A percentile compares a stretch with the other conserved stretches of the same genome.
These are phyloP conservation scores for Campylomormyrus numenius DNA, from an alignment of 2,113 vertebrate species.

Conservation along the genomic window DNA sequence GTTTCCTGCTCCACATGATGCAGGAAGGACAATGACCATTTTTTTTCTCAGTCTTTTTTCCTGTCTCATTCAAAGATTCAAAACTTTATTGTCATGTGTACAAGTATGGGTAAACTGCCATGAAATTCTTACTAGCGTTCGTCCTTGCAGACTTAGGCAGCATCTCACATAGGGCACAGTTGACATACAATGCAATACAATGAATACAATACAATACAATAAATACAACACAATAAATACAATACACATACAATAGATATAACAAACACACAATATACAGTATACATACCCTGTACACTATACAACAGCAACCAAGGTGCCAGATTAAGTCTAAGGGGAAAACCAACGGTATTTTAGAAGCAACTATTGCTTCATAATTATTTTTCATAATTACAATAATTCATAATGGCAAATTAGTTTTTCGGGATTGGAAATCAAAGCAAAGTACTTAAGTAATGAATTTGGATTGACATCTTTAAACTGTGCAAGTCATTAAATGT, in stretches of 20 bases:
- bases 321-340: background rate
- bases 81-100: background rate
- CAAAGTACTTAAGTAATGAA: background rate
- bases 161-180: background rate
- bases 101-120: background rate
- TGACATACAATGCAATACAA: background rate
- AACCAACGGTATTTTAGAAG: background rate
- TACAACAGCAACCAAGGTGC: background rate
- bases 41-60: background rate
- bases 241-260: background rate
- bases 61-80: background rate
- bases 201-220: background rate
- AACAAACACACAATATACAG: background rate
- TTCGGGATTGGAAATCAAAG: background rate
- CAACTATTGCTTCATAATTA: background rate
- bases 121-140: background rate
- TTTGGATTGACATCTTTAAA: background rate
- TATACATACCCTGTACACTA: background rate
- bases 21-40: background rate
- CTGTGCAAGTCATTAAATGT: background rate
- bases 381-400: background rate
- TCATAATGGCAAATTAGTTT: background rate
- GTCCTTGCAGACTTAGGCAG: background rate
- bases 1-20: background rate
- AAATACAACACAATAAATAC: background rate